These are phyloP conservation scores for Glossosoma conforme DNA, from an alignment of 1,140 invertebrate species.

Conservation along the genomic window DNA sequence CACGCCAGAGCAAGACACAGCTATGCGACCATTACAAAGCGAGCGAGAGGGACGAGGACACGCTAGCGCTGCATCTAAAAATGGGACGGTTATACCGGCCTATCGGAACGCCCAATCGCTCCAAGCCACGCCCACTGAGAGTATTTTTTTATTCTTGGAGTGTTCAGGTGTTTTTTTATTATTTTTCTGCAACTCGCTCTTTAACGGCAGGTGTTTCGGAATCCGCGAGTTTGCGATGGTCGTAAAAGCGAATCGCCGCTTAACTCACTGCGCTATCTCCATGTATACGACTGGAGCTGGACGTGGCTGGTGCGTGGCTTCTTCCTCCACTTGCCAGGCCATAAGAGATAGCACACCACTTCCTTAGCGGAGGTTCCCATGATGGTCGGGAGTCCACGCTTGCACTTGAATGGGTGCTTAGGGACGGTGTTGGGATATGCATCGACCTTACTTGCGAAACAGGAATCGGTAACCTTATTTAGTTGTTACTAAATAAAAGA, in stretches of 20 bases:
- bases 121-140: conserved; percentile 20
- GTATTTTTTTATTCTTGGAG: conserved; percentile 17
- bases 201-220: conserved; percentile 14
- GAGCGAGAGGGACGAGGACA: conserved; percentile 2
- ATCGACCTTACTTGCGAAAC: too few species aligned
- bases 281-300: not conserved
- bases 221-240: conserved; percentile 3
- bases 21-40: not conserved
- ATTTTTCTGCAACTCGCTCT: conserved; percentile 7
- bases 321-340: too few species aligned
- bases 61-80: not conserved
- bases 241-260: conserved; percentile 9
- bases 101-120: conserved; percentile 25
- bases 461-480: too few species aligned
- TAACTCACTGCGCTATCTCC: conserved; percentile 3
- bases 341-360: too few species aligned
- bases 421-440: too few species aligned
- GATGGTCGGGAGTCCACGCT: too few species aligned
- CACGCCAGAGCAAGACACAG: conserved; percentile 16
- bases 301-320: conserved; percentile 2
- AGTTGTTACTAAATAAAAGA: too few species aligned
- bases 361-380: too few species aligned
- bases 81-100: conserved; percentile 12
- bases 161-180: conserved; percentile 10
- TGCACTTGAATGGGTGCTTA: too few species aligned